A percentile compares a stretch with the other conserved stretches of the same genome.
Evolutionary conservation across 2,888 invertebrate genomes (phyloP).

Genomic region (Gymnocheta viridis): DNA sequence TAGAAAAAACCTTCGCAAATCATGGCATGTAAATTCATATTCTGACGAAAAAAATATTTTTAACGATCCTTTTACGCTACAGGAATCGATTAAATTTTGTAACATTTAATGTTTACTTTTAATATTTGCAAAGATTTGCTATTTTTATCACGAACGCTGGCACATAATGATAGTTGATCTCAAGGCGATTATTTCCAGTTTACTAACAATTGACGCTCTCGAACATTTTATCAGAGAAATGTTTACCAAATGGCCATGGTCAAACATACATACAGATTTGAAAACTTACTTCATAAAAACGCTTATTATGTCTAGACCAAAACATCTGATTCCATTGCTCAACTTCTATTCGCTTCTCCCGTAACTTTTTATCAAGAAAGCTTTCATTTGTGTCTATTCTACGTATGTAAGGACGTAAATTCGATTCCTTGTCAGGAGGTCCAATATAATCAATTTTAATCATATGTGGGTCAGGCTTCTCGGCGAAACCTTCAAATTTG

Average conservation of each 20-base stretch:
- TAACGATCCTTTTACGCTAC: too few species aligned
- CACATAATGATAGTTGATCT: too few species aligned
- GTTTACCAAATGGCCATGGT: not conserved
- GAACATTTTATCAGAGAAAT: too few species aligned
- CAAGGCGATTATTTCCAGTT: too few species aligned
- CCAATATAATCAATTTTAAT: slow-evolving; percentile 80
- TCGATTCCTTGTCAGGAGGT: slow-evolving; percentile 91
- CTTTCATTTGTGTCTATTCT: slow-evolving; percentile 87
- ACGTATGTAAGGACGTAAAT: slow-evolving; percentile 88
- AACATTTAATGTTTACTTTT: too few species aligned
- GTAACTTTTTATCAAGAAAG: slow-evolving; percentile 85
- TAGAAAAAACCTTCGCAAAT: too few species aligned
- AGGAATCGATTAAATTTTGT: too few species aligned
- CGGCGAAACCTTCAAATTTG: slow-evolving; percentile 65
- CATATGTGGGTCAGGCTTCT: slow-evolving; percentile 76
- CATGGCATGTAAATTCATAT: too few species aligned
- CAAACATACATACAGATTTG: not conserved
- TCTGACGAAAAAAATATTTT: too few species aligned
- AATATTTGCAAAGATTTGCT: too few species aligned
- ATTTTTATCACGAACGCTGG: too few species aligned
- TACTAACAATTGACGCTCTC: too few species aligned
- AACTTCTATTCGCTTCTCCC: slow-evolving; percentile 86
- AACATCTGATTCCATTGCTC: slow-evolving; percentile 93
- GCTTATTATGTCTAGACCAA: slow-evolving; percentile 91
- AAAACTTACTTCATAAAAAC: slow-evolving; percentile 86